Evolutionary conservation across 2,113 vertebrate species (phyloP).

Genomic region (Coptodon rendalli): DNA sequence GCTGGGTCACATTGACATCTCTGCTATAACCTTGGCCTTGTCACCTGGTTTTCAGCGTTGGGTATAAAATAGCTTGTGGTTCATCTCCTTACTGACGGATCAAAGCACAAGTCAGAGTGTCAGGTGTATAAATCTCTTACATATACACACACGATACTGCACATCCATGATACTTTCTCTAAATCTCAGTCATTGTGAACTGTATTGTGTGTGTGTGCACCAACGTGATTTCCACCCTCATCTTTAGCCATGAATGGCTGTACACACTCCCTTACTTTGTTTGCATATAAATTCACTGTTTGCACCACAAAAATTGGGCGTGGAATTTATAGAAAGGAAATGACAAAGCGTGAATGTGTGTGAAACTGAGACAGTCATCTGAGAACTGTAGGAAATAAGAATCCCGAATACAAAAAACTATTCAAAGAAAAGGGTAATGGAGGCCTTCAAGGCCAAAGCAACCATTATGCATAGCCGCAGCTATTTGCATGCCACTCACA

Average conservation of each 20-base stretch:
- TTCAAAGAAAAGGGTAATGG: not conserved
- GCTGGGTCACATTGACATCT: not conserved
- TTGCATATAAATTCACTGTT: not conserved
- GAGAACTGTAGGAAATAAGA: not conserved
- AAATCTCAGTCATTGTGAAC: not conserved
- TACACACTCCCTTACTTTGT: not conserved
- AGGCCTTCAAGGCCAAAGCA: not conserved
- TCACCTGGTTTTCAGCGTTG: not conserved
- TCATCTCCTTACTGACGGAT: not conserved
- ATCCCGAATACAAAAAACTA: not conserved
- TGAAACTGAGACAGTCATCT: not conserved
- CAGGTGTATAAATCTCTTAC: not conserved
- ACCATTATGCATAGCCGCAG: not conserved
- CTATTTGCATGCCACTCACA: not conserved
- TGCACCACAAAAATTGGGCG: not conserved
- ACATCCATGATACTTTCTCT: not conserved
- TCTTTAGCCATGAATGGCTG: not conserved
- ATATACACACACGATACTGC: not conserved
- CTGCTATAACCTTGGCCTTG: not conserved
- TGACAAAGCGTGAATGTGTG: not conserved
- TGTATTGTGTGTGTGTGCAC: not conserved
- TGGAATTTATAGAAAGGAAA: not conserved
- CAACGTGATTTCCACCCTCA: not conserved
- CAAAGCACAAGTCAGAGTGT: not conserved
- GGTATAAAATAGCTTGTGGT: not conserved